Percentiles rank a stretch among this genome's conserved stretches.
Evolutionary conservation across 1,140 invertebrate species (phyloP).

Genomic region (Bombus polaris): DNA sequence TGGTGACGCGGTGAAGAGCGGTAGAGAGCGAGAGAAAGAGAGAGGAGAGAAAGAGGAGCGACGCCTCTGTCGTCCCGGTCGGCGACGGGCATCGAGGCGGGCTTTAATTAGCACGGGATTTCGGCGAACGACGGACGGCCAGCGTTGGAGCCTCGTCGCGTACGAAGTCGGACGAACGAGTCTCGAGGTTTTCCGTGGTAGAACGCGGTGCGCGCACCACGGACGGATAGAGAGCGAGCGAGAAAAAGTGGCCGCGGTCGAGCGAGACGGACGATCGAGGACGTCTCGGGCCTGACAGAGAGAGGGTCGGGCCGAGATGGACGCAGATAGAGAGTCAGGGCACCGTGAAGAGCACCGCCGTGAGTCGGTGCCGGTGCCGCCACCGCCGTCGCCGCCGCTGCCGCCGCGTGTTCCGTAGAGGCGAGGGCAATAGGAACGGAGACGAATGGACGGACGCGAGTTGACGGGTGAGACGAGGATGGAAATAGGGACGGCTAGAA

Average conservation of each 20-base stretch:
- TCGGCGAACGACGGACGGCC: conserved; percentile 68
- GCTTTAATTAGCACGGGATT: conserved; percentile 76
- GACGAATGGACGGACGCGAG: conserved; percentile 9
- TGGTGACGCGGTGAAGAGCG: not conserved
- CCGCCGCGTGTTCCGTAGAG: conserved; percentile 50
- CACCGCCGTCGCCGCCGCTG: not conserved
- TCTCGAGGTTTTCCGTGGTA: conserved; percentile 53
- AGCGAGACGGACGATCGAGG: conserved; percentile 17
- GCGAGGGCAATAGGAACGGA: conserved; percentile 44
- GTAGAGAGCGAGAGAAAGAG: not conserved
- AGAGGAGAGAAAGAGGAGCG: not conserved
- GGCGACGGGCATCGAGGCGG: conserved; percentile 70
- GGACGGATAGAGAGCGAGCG: not conserved
- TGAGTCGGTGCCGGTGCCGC: not conserved
- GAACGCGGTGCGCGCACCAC: not conserved
- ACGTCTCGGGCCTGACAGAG: not conserved
- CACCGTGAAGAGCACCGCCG: not conserved
- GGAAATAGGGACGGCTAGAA: conserved; percentile 31
- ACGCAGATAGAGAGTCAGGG: conserved; percentile 20
- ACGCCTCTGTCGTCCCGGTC: conserved; percentile 58
- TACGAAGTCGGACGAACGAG: conserved; percentile 36
- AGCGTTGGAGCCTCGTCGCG: conserved; percentile 57
- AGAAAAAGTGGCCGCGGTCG: conserved; percentile 35
- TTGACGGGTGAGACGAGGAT: conserved; percentile 19
- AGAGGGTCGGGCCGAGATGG: not conserved